Base-by-base conservation (phyloP, 2,797 vertebrate species). In the Hoplostethus mediterraneus region DNA sequence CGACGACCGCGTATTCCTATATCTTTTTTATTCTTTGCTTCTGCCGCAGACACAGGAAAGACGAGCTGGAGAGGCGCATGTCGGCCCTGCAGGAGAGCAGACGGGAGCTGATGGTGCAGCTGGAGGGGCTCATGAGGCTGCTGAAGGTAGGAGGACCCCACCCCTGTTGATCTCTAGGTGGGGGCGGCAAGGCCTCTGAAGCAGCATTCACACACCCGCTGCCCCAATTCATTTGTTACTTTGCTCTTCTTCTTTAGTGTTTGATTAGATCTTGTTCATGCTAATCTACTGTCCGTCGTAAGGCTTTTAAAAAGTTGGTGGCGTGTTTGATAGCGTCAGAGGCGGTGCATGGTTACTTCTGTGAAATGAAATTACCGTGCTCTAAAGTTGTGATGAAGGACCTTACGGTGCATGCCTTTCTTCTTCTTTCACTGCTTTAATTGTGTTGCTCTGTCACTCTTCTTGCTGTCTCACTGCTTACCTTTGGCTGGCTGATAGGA, bases 61-160 rank as follows among this genome's bases (percentile, higher is more conserved):
- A 99, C 36, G 98, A 99, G 75, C 83, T 99, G 87, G 98, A 99
- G 73, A 94, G 98, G 88, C 96, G 98, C 73, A 99, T 99, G 98
- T 99, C 98, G 0, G 97, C 98, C 0, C 92, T 99, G 42, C 98
- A 99, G 86, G 98, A 99, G 87, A 99, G 98, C 93, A 90, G 98
- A 3, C 90, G 98, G 36, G 98, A 99, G 72, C 94, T 99, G 90
- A 99, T 99, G 98, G 97, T 99, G 51, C 97, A 99, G 89, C 95
- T 99, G 49, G 98, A 99, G 77, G 97, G 97, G 59, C 96, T 99
- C 42, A 99, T 99, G 98, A 97, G 97, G 84, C 94, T 99, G 68
- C 95, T 99, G 10, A 99, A 99, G 95, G 98, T 99, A 87, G 73
- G 58, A 62, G 16, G 0, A 21, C 45, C 55, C 45, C 55, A 38